Conservation (phyloP, 2,797 vertebrate genomes). For the Poecile montanus region DNA sequence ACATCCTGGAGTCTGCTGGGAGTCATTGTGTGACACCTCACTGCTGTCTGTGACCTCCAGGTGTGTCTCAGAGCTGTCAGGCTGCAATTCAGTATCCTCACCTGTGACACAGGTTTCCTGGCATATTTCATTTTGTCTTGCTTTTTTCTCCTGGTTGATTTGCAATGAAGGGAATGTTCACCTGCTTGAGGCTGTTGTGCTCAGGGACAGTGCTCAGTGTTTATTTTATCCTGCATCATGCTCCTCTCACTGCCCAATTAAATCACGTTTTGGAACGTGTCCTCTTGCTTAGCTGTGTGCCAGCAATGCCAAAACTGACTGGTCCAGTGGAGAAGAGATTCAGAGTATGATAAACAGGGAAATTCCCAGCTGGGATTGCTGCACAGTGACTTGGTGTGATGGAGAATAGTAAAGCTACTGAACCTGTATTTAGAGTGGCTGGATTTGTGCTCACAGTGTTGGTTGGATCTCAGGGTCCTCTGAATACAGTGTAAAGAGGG, state of each 20-base stretch:
- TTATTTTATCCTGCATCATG: neutral
- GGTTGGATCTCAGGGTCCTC: neutral
- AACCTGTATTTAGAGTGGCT: neutral
- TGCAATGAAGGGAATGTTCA: neutral
- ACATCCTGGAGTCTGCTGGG: neutral
- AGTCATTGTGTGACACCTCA: neutral
- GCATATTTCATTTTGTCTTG: neutral
- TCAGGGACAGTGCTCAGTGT: neutral
- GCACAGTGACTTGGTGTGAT: neutral
- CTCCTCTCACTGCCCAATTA: neutral
- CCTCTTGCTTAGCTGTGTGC: neutral
- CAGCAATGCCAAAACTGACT: neutral
- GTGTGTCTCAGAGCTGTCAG: neutral
- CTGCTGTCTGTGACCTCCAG: neutral
- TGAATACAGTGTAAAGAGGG: neutral
- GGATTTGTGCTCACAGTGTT: neutral
- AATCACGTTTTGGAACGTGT: neutral
- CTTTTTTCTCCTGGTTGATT: neutral
- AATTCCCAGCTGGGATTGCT: neutral
- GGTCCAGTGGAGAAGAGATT: neutral
- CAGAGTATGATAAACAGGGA: neutral
- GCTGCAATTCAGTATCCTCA: neutral
- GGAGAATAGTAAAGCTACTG: neutral
- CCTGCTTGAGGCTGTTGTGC: neutral
- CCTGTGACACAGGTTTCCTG: neutral